Conservation (phyloP, 2,797 vertebrate species). For the Anas georgica region DNA sequence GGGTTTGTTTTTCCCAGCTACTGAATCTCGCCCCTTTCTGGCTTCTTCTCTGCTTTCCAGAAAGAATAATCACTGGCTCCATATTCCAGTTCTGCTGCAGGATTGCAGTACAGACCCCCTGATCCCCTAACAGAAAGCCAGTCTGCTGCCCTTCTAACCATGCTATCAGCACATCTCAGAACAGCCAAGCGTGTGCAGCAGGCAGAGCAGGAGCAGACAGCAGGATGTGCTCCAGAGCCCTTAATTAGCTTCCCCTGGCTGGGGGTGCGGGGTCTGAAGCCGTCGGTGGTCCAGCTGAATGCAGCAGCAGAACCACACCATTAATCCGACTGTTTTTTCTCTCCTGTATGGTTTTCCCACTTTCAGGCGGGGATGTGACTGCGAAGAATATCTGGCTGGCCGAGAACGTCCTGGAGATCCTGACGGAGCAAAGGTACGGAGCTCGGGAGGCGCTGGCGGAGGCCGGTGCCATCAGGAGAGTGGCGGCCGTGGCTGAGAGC, state of each 20-base stretch:
- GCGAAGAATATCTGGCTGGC: conserved; percentile 94
- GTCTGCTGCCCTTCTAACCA: neutral
- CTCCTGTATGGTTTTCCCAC: neutral
- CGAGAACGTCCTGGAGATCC: conserved; percentile 91
- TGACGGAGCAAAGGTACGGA: conserved; percentile 89
- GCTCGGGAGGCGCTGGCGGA: fast-evolving
- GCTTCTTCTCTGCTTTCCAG: neutral
- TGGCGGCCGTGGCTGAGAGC: neutral
- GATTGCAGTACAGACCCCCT: neutral
- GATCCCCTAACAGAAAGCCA: neutral
- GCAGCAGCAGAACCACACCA: fast-evolving
- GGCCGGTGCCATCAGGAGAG: neutral
- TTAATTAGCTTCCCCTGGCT: neutral
- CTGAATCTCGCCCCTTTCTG: neutral
- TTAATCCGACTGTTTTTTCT: neutral
- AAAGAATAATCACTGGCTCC: too few relatives aligned
- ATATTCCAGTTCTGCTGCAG: fast-evolving
- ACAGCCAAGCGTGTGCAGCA: neutral
- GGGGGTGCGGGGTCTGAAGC: fast-evolving
- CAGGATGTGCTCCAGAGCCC: neutral
- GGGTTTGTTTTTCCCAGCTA: neutral
- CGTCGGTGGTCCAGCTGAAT: fast-evolving
- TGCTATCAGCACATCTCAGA: neutral
- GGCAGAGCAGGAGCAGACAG: neutral
- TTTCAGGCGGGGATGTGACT: conserved; percentile 90